phyloP scores from a whole-genome alignment of 1,140 invertebrate species.

The Anastrepha obliqua region DNA sequence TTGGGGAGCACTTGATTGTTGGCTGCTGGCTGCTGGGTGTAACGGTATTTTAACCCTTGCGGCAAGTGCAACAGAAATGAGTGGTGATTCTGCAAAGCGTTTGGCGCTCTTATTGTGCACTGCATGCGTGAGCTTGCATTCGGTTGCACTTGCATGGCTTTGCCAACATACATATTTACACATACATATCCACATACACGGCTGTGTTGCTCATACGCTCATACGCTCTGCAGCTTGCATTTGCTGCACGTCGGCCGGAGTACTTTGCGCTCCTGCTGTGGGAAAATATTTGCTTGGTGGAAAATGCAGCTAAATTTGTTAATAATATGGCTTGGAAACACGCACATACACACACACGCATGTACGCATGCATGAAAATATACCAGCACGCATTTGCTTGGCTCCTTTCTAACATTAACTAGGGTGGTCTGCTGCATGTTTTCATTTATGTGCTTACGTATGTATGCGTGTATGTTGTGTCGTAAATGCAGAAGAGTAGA shows the following conservation, averaged over 20 bases:
- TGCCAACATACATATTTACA: too few relatives aligned
- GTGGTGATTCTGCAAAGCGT: not conserved
- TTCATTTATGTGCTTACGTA: not conserved
- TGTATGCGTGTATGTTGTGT: not conserved
- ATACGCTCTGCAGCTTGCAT: not conserved
- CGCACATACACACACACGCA: not conserved
- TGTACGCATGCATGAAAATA: not conserved
- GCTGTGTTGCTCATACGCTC: not conserved
- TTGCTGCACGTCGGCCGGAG: not conserved
- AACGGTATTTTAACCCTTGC: slow-evolving; percentile 54
- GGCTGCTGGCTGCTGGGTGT: not conserved
- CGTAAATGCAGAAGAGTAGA: not conserved
- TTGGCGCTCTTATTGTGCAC: too few relatives aligned
- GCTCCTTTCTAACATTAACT: not conserved
- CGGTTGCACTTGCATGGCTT: too few relatives aligned
- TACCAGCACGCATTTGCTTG: not conserved
- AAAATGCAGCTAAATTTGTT: too few relatives aligned
- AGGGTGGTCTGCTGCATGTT: not conserved
- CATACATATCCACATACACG: not conserved
- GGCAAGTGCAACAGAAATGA: slow-evolving; percentile 27
- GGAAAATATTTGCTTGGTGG: not conserved
- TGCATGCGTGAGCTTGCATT: too few relatives aligned
- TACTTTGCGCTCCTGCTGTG: not conserved
- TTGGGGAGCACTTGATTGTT: not conserved
- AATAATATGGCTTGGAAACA: too few relatives aligned